Evolutionary conservation across 2,797 vertebrate genomes (phyloP).

Genomic region (Acrossocheilus wenchowensis): DNA sequence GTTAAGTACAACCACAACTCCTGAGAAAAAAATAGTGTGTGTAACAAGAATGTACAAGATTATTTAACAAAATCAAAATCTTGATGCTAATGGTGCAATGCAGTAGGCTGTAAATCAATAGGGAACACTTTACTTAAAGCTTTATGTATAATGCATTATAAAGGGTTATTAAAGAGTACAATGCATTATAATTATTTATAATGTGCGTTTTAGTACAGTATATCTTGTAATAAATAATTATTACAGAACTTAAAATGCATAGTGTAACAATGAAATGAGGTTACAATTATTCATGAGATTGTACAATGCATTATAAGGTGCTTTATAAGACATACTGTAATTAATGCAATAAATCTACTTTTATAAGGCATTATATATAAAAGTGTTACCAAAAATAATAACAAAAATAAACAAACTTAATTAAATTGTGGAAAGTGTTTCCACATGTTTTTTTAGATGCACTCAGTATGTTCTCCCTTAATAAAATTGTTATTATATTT

Average conservation of each 20-base stretch:
- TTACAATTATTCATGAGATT: not conserved
- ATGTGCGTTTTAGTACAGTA: not conserved
- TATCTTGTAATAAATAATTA: not conserved
- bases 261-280: not conserved
- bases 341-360: too few relatives aligned
- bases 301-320: not conserved
- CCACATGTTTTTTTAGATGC: not conserved
- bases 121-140: not conserved
- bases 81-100: not conserved
- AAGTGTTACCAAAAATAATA: not conserved
- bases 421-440: not conserved
- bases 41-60: not conserved
- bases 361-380: too few relatives aligned
- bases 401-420: not conserved
- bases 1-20: not conserved
- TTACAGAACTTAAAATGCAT: not conserved
- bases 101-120: too few relatives aligned
- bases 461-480: not conserved
- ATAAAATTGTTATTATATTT: not conserved
- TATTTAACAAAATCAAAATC: not conserved
- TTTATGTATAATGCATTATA: not conserved
- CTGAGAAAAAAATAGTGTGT: not conserved
- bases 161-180: not conserved
- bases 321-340: too few relatives aligned
- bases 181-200: not conserved